Conservation (phyloP, 2,113 vertebrate genomes). For the Deroptyus accipitrinus region DNA sequence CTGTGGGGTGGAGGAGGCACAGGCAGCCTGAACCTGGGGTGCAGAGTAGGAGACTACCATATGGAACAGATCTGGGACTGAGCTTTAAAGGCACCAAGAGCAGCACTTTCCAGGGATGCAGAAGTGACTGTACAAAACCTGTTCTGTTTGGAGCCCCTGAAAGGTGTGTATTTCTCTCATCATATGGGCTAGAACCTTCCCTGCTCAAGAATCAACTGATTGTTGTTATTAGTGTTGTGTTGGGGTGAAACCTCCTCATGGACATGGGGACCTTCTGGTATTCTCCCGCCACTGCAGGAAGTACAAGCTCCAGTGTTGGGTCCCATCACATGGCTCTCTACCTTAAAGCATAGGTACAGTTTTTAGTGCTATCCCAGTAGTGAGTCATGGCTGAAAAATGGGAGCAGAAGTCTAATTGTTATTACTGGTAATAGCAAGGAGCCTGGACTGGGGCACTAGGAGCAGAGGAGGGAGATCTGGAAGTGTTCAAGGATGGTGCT, state of each 20-base stretch:
- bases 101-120: background rate
- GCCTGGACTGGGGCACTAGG: background rate
- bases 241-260: background rate
- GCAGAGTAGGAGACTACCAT: background rate
- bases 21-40: background rate
- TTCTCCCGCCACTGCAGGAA: background rate
- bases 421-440: background rate
- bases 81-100: background rate
- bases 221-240: background rate
- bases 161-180: background rate
- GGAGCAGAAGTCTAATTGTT: background rate
- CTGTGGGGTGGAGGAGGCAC: background rate
- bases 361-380: background rate
- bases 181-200: background rate
- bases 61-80: background rate
- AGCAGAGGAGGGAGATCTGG: background rate
- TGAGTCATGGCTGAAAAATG: background rate
- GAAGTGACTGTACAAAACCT: background rate
- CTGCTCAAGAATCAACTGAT: background rate
- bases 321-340: background rate
- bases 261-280: background rate
- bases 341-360: background rate
- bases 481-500: background rate
- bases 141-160: background rate
- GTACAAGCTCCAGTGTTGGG: fast-evolving